A percentile compares a stretch with the other conserved stretches of the same genome.
phyloP scores from a whole-genome alignment of 2,888 invertebrate species.

The Stegophylla sp. region DNA sequence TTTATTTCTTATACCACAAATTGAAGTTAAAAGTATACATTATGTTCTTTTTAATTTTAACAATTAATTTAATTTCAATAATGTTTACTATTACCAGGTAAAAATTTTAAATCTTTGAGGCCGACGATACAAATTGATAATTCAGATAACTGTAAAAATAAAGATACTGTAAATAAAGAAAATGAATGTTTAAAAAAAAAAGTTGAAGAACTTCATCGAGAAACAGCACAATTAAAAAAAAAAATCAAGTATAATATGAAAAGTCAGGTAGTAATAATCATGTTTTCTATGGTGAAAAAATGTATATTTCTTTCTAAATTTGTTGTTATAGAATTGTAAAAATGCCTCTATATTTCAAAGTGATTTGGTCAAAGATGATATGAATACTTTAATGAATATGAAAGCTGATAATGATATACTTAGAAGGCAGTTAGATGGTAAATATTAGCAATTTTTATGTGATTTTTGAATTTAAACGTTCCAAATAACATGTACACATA shows the following conservation, averaged over 20 bases:
- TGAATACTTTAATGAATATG: constrained; percentile 6
- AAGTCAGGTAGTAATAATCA: constrained; percentile 22
- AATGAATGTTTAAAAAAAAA: constrained; percentile 18
- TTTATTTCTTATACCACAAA: constrained; percentile 46
- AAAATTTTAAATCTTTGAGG: constrained; percentile 29
- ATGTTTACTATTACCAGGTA: constrained; percentile 27
- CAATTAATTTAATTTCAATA: neutral
- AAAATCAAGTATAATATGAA: constrained; percentile 11
- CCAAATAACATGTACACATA: too few species aligned
- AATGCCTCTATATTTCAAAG: neutral
- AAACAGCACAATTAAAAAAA: constrained; percentile 32
- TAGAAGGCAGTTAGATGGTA: constrained; percentile 48
- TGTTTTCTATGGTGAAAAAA: neutral
- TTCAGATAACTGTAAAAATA: neutral
- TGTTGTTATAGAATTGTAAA: neutral
- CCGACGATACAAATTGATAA: constrained; percentile 38
- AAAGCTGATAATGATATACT: constrained; percentile 51
- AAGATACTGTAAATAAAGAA: neutral
- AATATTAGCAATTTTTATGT: neutral
- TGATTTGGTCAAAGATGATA: neutral
- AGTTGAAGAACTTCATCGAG: constrained; percentile 10
- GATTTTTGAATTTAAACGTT: too few species aligned
- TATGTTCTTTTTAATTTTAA: neutral
- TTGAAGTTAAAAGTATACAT: constrained; percentile 51
- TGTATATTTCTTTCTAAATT: too few species aligned